Percentiles rank a stretch among this genome's conserved stretches.
phyloP scores from a whole-genome alignment of 1,140 invertebrate species.

The Dendrolimus punctatus region DNA sequence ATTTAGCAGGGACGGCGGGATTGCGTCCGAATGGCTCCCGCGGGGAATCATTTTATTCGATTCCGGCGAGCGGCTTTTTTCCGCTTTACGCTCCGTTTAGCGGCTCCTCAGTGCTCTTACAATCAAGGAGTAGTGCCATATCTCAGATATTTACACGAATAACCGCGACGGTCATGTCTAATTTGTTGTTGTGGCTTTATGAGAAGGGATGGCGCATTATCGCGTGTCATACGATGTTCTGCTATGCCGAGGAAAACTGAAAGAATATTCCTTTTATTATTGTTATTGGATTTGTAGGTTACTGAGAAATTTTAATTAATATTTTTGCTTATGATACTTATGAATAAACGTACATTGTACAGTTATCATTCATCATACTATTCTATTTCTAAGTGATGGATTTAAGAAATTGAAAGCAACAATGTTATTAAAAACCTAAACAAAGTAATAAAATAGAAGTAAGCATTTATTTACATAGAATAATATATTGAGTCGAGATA shows the following conservation, averaged over 20 bases:
- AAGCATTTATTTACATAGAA: too few relatives aligned
- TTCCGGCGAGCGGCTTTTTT: conserved; percentile 67
- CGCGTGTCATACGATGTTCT: conserved; percentile 15
- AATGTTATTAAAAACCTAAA: too few relatives aligned
- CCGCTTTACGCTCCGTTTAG: conserved; percentile 67
- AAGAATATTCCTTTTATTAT: too few relatives aligned
- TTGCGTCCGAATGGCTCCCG: conserved; percentile 71
- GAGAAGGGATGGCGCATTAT: conserved; percentile 28
- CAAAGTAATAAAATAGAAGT: too few relatives aligned
- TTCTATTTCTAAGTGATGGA: too few relatives aligned
- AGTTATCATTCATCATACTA: too few relatives aligned
- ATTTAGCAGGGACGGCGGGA: conserved; percentile 68
- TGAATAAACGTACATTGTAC: too few relatives aligned
- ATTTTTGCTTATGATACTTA: too few relatives aligned
- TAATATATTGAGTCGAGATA: too few relatives aligned
- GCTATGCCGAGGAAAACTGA: not conserved
- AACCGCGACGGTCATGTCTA: conserved; percentile 25
- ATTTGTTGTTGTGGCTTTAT: conserved; percentile 34
- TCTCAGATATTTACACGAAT: conserved; percentile 16
- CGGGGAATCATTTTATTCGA: conserved; percentile 74
- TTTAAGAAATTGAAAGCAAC: too few relatives aligned
- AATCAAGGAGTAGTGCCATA: conserved; percentile 42
- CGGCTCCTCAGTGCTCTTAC: conserved; percentile 41
- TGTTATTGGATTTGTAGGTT: too few relatives aligned
- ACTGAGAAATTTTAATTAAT: too few relatives aligned